These are phyloP conservation scores for Cephalopterus ornatus DNA, from an alignment of 2,113 vertebrate genomes.

Conservation along the genomic window DNA sequence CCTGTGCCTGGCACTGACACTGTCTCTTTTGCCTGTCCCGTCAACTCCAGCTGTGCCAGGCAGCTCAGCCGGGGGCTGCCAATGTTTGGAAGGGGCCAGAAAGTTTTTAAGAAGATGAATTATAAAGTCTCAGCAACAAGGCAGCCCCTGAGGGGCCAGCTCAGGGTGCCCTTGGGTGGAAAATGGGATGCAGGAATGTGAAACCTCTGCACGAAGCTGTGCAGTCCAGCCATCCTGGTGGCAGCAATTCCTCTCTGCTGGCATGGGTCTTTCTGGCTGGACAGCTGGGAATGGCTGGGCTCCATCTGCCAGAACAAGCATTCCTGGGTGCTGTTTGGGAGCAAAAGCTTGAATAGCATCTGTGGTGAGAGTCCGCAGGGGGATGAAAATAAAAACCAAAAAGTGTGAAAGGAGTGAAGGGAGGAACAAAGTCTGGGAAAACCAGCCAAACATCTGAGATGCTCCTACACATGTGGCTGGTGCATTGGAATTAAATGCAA, in stretches of 20 bases:
- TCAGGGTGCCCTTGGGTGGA: not conserved
- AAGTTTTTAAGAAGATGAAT: not conserved
- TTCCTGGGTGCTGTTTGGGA: not conserved
- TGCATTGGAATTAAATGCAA: not conserved
- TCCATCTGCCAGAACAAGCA: not conserved
- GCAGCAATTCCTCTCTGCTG: not conserved
- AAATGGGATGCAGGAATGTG: not conserved
- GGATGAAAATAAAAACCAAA: not conserved
- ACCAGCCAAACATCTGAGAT: not conserved
- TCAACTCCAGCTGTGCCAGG: not conserved
- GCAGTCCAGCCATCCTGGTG: not conserved
- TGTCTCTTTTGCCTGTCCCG: rapidly evolving
- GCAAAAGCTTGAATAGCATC: not conserved
- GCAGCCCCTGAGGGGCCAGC: not conserved
- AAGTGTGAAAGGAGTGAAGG: not conserved
- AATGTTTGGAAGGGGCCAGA: not conserved
- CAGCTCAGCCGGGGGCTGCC: rapidly evolving
- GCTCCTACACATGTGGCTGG: not conserved
- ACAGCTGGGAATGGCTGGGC: not conserved
- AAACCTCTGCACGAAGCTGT: not conserved
- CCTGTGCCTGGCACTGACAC: rapidly evolving
- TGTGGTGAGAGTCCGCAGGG: not conserved
- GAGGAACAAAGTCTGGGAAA: not conserved
- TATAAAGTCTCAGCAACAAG: not conserved
- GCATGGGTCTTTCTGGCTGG: not conserved